Evolutionary conservation across 2,888 invertebrate genomes (phyloP), one percentile per base, ranked within the genome.

Genomic region (Pristionchus maxplancki): DNA sequence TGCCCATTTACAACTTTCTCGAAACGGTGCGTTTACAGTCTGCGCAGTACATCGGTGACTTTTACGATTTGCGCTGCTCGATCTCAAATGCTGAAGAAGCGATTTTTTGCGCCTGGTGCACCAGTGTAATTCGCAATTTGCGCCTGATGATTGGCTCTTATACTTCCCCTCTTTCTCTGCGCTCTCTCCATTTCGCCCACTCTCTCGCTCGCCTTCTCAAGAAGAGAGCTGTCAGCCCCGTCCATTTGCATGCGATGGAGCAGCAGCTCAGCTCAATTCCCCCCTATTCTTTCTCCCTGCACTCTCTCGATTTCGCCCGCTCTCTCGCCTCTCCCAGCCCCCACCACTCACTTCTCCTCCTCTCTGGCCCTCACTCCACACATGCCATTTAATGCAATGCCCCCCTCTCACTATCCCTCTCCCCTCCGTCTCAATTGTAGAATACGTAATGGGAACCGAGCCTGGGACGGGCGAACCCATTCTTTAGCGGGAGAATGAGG

Each of bases 301-400:
- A 3, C 53, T 31, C 82, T 83, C 82, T 83, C 53, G 31, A 50
- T 81, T 58, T 74, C 62, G n/a, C 62, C 6, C 44, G 20, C 81
- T 81, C 74, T 88, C 81, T 58, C 81, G 8, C 20, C 78, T 44
- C 50, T 50, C 40, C 78, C 67, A 37, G 37, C 37, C 34, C 40
- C 50, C 58, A 28, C n/a, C n/a, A n/a, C n/a, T n/a, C n/a, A n/a
- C n/a, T n/a, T n/a, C 71, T 87, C 48, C 53, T 34, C 34, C 62
- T 84, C 64, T 28, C 62, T n/a, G 13, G 28, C 58, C 48, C 37
- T 37, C 85, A 20, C 64, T 85, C 85, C 34, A 20, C 58, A 83
- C 58, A 58, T 83, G 83, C 83, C 58, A 83, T 83, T 83, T 83
- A 83, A 58, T 83, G 83, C 83, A 83, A 50, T 83, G 50, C 53